Base-by-base conservation (phyloP, 2,888 invertebrate genomes). In the Eucera pruinosa region DNA sequence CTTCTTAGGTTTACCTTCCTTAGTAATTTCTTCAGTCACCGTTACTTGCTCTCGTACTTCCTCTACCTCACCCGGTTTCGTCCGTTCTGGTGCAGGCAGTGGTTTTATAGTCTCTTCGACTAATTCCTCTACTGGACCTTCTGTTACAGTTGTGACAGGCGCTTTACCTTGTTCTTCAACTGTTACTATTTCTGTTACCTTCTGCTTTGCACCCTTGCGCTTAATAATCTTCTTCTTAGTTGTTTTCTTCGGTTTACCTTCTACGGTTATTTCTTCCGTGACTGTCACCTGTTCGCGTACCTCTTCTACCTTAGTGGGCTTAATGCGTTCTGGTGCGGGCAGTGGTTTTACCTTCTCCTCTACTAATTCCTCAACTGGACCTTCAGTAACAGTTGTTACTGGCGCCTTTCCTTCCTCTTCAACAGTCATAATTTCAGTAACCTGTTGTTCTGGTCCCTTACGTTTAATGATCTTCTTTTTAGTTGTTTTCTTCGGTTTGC, bases 41-140 rank as follows among this genome's bases (percentile, higher is more conserved):
- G 86, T 87, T 3, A 83, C 78, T 20, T 76, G 72, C 60, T 87
- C 86, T 0, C 50, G 61, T 0, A 84, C 78, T n/a, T 86, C 81
- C 9, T 83, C 91, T 72, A 81, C 89, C 64, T 78, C 83, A 43
- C 80, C 81, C 64, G 93, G 93, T 81, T 93, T 94, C 0, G 93
- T 92, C 2, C 92, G 90, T 27, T 82, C 83, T 2, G 82, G 89
- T 3, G 87, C 82, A 2, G 92, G 65, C 0, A 75, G 82, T 69
- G 89, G 85, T 58, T 88, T 90, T 0, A 86, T 89, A 9, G 88
- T 80, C 86, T 91, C 92, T 0, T 93, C 92, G 7, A 93, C 77
- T 66, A 70, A 92, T 52, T 93, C 93, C 69, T 93, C 93, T 79
- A 93, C 93, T 41, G 86, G 82, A 0, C 62, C 72, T 43, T 78